Evolutionary conservation across 1,140 invertebrate genomes (phyloP).

Genomic region (Cyrtorhinus lividipennis): DNA sequence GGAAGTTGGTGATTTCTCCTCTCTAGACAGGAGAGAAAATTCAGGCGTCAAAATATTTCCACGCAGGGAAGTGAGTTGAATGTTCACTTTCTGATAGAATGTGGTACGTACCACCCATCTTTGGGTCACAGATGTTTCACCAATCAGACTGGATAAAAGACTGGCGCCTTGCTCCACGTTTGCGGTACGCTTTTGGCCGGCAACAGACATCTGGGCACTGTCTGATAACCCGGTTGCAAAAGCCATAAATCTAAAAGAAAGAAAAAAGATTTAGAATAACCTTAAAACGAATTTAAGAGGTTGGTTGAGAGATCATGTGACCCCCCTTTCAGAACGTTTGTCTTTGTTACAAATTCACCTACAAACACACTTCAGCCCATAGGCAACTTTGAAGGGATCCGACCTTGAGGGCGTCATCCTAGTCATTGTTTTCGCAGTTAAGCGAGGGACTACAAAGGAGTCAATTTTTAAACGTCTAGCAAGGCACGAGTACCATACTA

Average conservation of each 20-base stretch:
- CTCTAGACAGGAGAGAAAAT: constrained; percentile 53
- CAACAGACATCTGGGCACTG: constrained; percentile 88
- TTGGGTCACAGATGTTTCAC: constrained; percentile 95
- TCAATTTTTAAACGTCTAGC: too few relatives aligned
- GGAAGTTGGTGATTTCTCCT: constrained; percentile 98
- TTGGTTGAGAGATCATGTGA: too few relatives aligned
- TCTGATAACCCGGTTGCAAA: constrained; percentile 88
- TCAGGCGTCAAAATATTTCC: constrained; percentile 14
- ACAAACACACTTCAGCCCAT: too few relatives aligned
- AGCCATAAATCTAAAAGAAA: constrained; percentile 60
- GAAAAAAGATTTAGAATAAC: too few relatives aligned
- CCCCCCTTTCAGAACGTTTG: too few relatives aligned
- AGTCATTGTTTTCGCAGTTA: too few relatives aligned
- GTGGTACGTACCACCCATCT: constrained; percentile 74
- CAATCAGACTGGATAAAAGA: constrained; percentile 82
- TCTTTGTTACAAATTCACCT: too few relatives aligned
- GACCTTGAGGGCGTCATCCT: too few relatives aligned
- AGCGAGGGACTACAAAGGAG: too few relatives aligned
- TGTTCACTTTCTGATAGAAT: not conserved
- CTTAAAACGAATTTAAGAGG: too few relatives aligned
- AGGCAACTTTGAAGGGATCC: too few relatives aligned
- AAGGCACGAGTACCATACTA: too few relatives aligned
- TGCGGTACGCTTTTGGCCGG: constrained; percentile 87
- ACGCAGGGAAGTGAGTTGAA: not conserved
- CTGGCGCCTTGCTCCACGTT: constrained; percentile 89